Evolutionary conservation across 2,888 invertebrate genomes (phyloP).

Genomic region (Bedellia somnulentella): DNA sequence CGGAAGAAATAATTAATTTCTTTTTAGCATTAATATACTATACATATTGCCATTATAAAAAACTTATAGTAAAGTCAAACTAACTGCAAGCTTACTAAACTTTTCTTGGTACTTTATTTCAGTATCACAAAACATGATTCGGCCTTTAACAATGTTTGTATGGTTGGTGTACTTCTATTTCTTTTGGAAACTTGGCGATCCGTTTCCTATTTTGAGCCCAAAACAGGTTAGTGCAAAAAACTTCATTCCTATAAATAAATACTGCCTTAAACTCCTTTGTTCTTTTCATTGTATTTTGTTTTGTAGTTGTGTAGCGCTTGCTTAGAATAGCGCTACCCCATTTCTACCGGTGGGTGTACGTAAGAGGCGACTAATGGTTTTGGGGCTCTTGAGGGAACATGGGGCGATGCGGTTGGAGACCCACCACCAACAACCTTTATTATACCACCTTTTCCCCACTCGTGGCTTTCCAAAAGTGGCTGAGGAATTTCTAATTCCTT

Average conservation of each 20-base stretch:
- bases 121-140: slow-evolving; percentile 77
- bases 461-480: too few relatives aligned
- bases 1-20: too few relatives aligned
- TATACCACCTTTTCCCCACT: neutral
- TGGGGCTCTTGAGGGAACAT: too few relatives aligned
- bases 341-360: too few relatives aligned
- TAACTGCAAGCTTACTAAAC: too few relatives aligned
- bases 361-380: too few relatives aligned
- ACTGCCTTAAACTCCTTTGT: neutral
- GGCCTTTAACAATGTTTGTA: slow-evolving; percentile 76
- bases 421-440: too few relatives aligned
- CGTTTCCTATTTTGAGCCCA: slow-evolving; percentile 95
- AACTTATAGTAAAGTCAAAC: neutral
- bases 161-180: slow-evolving; percentile 93
- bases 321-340: too few relatives aligned
- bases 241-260: slow-evolving; percentile 22
- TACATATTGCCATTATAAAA: neutral
- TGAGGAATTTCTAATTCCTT: too few relatives aligned
- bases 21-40: slow-evolving; percentile 2
- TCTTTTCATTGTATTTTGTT: neutral
- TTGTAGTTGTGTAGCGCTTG: too few relatives aligned
- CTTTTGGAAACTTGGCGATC: slow-evolving; percentile 99
- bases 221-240: slow-evolving; percentile 85
- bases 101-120: too few relatives aligned
- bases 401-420: too few relatives aligned